Base-by-base conservation (phyloP, 2,113 vertebrate species). In the Cryptotis parvus region DNA sequence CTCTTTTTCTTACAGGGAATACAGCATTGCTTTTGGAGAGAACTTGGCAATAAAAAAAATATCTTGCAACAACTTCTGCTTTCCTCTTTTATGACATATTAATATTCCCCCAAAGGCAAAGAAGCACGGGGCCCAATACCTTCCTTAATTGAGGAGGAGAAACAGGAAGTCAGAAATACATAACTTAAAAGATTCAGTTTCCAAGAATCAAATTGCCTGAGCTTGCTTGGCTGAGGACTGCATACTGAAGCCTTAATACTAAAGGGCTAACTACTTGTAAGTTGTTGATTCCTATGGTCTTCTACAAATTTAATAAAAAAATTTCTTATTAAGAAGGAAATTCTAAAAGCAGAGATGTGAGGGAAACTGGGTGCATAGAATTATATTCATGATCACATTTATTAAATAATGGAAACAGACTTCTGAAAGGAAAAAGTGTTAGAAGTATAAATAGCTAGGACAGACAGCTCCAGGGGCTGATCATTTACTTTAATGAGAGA, bases 41-140 rank as follows among this genome's bases (percentile, higher is more conserved):
- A 70, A 27, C 39, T 72, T 82, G 82, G 41, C 94, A 92, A 84
- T 24, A 76, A 93, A 86, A 91, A 37, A 65, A 94, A 52, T 90
- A 37, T 74, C 49, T 85, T 65, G 52, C 11, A 73, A 39, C 77
- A 84, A 82, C 90, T 95, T 95, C 90, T 83, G 90, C 75, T 95
- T 96, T 94, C 24, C 31, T 77, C 20, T 61, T n/a, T 87, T 87
- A 45, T 80, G 93, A 89, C n/a, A 49, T 22, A 26, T 39, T 80
- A 87, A 72, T 52, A 68, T 37, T 63, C 43, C 31, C n/a, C 84
- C 33, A 0, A 2, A 76, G n/a, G 75, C 72, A 86, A 85, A 93
- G n/a, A 94, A 80, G 66, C 66, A 55, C 1, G 22, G 18, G n/a
- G 69, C 10, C n/a, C 89, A 15, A 41, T 63, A 66, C 45, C 68